Conservation (phyloP, 2,113 vertebrate genomes). For the Falco punctatus region DNA sequence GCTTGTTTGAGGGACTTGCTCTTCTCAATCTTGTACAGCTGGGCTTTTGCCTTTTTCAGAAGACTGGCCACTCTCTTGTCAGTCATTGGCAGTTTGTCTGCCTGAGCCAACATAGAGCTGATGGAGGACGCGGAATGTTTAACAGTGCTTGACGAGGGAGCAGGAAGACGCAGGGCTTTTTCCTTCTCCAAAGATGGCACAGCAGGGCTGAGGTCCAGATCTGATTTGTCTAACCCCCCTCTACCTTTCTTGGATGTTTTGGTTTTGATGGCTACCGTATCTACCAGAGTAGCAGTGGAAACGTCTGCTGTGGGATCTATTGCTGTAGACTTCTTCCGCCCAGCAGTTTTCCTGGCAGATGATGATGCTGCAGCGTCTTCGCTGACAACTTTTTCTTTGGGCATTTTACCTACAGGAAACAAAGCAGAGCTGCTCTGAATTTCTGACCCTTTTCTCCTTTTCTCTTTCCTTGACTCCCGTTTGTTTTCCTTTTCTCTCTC, state of each 20-base stretch:
- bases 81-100: slow-evolving; percentile 91
- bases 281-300: slow-evolving; percentile 73
- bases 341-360: slow-evolving; percentile 75
- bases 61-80: slow-evolving; percentile 93
- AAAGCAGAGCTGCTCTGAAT: slow-evolving; percentile 72
- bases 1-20: slow-evolving; percentile 90
- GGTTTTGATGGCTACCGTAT: slow-evolving; percentile 80
- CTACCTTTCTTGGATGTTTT: slow-evolving; percentile 89
- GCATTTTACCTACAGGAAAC: slow-evolving; percentile 74
- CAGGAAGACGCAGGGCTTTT: slow-evolving; percentile 75
- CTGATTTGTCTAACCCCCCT: slow-evolving; percentile 78
- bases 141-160: slow-evolving; percentile 73
- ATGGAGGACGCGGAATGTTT: slow-evolving; percentile 88
- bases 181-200: slow-evolving; percentile 80
- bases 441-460: slow-evolving; percentile 82
- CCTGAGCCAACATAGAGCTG: slow-evolving; percentile 89
- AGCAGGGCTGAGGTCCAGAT: slow-evolving; percentile 77
- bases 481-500: slow-evolving; percentile 95
- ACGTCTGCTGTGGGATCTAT: slow-evolving; percentile 74
- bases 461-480: slow-evolving; percentile 86
- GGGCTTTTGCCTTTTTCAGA: slow-evolving; percentile 94
- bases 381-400: slow-evolving; percentile 74
- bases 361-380: slow-evolving; percentile 75
- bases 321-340: slow-evolving; percentile 83
- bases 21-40: slow-evolving; percentile 96